These are phyloP conservation scores for Heliconius charithonia DNA, from an alignment of 2,888 invertebrate species.

Conservation along the genomic window DNA sequence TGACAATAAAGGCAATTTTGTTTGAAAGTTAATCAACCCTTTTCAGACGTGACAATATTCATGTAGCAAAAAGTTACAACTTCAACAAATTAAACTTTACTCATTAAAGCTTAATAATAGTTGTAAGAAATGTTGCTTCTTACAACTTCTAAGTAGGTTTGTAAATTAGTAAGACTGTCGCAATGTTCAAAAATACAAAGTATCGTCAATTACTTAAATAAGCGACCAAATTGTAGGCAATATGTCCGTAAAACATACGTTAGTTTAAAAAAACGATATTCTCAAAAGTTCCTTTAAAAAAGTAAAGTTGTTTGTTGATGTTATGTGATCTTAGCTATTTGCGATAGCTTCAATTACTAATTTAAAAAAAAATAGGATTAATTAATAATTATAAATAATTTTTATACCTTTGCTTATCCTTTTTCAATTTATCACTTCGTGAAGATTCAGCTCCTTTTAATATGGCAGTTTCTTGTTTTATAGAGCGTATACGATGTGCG, in stretches of 20 bases:
- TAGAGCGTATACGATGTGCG: constrained; percentile 85
- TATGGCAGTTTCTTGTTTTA: constrained; percentile 87
- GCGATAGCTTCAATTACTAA: not conserved
- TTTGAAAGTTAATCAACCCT: constrained; percentile 4
- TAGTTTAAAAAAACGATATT: not conserved
- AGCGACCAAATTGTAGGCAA: not conserved
- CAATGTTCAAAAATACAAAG: not conserved
- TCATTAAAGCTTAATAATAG: not conserved
- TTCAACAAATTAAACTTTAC: not conserved
- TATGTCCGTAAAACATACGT: not conserved
- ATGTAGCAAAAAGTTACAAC: constrained; percentile 7
- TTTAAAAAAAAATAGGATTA: too few species aligned
- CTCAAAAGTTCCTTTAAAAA: not conserved
- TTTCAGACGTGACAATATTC: constrained; percentile 10
- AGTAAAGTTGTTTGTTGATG: too few species aligned
- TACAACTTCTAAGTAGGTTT: not conserved
- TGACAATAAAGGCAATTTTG: constrained; percentile 11
- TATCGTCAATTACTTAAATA: too few species aligned
- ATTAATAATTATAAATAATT: too few species aligned
- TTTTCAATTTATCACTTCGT: constrained; percentile 83
- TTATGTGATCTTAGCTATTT: too few species aligned
- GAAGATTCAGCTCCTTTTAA: constrained; percentile 86
- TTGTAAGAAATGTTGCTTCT: not conserved
- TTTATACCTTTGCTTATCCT: constrained; percentile 84
- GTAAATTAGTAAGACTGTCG: not conserved